Percentiles rank a stretch among this genome's conserved stretches.
phyloP scores from a whole-genome alignment of 2,113 vertebrate genomes.

The zebrafish (Danio rerio) region DNA sequence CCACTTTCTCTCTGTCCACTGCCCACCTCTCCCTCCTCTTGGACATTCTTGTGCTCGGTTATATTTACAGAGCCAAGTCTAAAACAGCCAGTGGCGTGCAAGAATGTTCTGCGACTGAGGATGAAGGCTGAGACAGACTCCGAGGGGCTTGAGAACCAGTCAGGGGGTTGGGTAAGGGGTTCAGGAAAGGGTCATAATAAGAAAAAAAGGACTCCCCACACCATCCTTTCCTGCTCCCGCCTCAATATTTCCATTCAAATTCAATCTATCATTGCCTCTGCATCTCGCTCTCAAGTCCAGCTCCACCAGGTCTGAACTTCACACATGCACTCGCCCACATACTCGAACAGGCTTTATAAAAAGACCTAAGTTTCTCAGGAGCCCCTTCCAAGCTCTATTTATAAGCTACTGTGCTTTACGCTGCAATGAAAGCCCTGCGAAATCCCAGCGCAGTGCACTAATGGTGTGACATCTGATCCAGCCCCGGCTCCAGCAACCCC shows the following conservation, averaged over 20 bases:
- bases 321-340: conserved; percentile 6
- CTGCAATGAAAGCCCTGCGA: conserved; percentile 34
- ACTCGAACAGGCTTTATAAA: conserved; percentile 21
- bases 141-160: conserved; percentile 6
- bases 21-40: conserved; percentile 3
- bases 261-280: conserved; percentile 21
- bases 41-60: conserved; percentile 39
- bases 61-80: conserved; percentile 48
- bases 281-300: background rate
- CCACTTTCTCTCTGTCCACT: conserved; percentile 20
- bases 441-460: conserved; percentile 25
- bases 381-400: conserved; percentile 33
- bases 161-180: conserved; percentile 7
- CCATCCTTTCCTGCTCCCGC: background rate
- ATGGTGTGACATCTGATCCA: conserved; percentile 16
- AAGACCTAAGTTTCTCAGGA: conserved; percentile 30
- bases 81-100: conserved; percentile 44
- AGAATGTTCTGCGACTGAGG: conserved; percentile 13
- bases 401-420: conserved; percentile 30
- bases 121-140: conserved; percentile 38
- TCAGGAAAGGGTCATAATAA: conserved; percentile 21
- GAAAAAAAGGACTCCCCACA: background rate
- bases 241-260: conserved; percentile 20
- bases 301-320: background rate
- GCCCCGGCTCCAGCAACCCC: conserved; percentile 42